A percentile compares a stretch with the other conserved stretches of the same genome.
phyloP scores from a whole-genome alignment of 64 coral and sea anemone genomes.

The Montipora sp. region DNA sequence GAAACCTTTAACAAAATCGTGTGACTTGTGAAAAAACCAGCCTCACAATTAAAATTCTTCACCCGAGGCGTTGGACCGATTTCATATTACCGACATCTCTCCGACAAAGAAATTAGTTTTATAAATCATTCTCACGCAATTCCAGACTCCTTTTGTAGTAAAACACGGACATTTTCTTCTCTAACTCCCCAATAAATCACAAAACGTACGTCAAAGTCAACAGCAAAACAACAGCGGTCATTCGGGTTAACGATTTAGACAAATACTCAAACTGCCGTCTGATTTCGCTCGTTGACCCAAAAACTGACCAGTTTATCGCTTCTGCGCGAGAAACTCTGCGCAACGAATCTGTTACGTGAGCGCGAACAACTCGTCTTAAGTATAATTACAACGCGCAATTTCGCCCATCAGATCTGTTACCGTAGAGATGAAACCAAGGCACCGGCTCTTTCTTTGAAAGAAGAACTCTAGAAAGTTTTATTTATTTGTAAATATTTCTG shows the following conservation, averaged over 20 bases:
- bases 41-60: constrained; percentile 33
- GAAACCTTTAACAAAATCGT: background rate
- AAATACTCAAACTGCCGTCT: constrained; percentile 44
- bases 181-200: background rate
- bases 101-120: background rate
- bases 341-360: background rate
- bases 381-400: too few species aligned
- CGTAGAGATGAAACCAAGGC: background rate
- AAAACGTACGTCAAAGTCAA: background rate
- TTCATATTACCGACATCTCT: background rate
- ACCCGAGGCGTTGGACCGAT: constrained; percentile 9
- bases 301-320: background rate
- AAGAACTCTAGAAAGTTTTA: background rate
- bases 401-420: too few species aligned
- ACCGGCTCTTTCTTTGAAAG: background rate
- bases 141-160: background rate
- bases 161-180: background rate
- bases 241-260: constrained; percentile 28
- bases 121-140: constrained; percentile 11
- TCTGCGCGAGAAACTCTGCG: background rate
- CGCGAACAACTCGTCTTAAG: background rate
- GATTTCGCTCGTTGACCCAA: constrained; percentile 19
- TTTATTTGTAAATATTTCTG: background rate
- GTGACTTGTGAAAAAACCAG: background rate
- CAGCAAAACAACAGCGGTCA: constrained; percentile 40